These are phyloP conservation scores for Stratiomys singularior DNA, from an alignment of 2,888 invertebrate genomes.

Conservation along the genomic window DNA sequence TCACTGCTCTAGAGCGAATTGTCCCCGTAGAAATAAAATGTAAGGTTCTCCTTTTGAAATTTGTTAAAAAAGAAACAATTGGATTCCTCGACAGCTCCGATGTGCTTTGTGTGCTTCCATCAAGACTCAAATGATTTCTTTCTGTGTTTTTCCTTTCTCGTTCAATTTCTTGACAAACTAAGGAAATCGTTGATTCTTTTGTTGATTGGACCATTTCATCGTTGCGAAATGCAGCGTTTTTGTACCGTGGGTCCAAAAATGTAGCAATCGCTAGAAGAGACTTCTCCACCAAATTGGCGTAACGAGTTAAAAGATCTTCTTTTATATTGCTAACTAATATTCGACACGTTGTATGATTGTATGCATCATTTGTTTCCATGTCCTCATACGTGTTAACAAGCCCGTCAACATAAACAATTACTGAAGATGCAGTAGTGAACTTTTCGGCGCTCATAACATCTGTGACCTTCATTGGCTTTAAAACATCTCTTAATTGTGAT, in stretches of 20 bases:
- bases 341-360: not conserved
- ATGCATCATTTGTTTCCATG: not conserved
- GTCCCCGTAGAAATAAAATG: not conserved
- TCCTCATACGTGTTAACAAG: not conserved
- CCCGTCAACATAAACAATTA: not conserved
- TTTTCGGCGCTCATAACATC: not conserved
- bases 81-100: not conserved
- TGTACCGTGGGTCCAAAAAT: not conserved
- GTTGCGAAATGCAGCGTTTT: not conserved
- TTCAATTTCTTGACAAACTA: not conserved
- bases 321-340: not conserved
- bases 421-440: not conserved
- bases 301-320: not conserved
- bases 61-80: not conserved
- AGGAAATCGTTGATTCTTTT: not conserved
- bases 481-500: not conserved
- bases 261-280: not conserved
- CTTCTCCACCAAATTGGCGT: not conserved
- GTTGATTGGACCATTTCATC: not conserved
- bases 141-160: not conserved
- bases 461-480: constrained; percentile 4
- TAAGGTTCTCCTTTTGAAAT: not conserved
- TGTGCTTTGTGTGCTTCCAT: no score
- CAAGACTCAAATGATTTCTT: not conserved
- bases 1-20: not conserved